A percentile compares a stretch with the other conserved stretches of the same genome.
Evolutionary conservation across 2,797 vertebrate species (phyloP).

Genomic region (Adelosebastes latens): DNA sequence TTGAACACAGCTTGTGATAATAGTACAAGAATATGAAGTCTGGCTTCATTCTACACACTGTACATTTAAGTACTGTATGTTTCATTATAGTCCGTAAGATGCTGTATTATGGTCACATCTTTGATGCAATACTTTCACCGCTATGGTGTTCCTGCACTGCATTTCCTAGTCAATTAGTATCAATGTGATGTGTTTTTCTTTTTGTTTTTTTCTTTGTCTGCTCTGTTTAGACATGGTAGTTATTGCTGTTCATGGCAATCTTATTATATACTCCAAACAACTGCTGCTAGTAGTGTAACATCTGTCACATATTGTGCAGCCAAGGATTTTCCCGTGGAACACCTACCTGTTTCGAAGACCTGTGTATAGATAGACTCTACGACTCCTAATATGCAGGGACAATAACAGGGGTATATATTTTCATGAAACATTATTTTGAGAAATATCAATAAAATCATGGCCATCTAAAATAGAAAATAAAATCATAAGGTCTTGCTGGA

Average conservation of each 20-base stretch:
- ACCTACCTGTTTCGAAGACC: not conserved
- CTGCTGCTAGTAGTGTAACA: not conserved
- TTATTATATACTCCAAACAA: constrained; percentile 20
- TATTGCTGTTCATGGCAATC: constrained; percentile 6
- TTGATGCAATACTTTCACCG: not conserved
- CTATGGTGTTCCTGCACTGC: not conserved
- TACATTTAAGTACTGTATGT: not conserved
- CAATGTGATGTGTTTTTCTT: not conserved
- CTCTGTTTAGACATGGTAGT: constrained; percentile 19
- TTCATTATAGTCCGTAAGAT: not conserved
- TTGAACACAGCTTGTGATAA: constrained; percentile 1
- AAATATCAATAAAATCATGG: not conserved
- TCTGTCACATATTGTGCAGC: constrained; percentile 15
- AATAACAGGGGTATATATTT: not conserved
- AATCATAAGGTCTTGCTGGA: not conserved
- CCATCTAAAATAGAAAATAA: not conserved
- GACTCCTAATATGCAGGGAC: not conserved
- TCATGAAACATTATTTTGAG: not conserved
- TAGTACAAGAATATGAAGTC: not conserved
- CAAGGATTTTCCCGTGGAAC: not conserved
- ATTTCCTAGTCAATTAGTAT: not conserved
- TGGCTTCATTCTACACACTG: not conserved
- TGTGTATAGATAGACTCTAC: not conserved
- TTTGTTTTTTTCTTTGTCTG: not conserved
- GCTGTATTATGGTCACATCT: not conserved